Percentiles rank a stretch among this genome's conserved stretches.
Conservation (phyloP, 2,113 vertebrate genomes). For the Strix uralensis region DNA sequence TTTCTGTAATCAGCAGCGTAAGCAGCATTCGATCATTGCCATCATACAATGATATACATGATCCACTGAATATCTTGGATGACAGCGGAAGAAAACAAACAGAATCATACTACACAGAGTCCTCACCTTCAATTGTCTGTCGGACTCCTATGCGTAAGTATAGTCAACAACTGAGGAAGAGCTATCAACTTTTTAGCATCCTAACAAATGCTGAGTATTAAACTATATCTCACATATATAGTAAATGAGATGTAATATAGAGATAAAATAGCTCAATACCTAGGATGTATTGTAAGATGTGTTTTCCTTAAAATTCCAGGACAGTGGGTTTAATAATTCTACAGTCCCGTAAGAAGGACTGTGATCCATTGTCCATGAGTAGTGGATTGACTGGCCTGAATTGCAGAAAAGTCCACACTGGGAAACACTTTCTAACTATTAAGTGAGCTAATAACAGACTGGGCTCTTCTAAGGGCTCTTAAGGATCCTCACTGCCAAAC, state of each 20-base stretch:
- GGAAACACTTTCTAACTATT: not conserved
- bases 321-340: not conserved
- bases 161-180: not conserved
- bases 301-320: not conserved
- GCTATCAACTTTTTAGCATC: not conserved
- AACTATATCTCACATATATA: not conserved
- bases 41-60: conserved; percentile 86
- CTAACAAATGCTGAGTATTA: not conserved
- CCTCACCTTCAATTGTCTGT: conserved; percentile 73
- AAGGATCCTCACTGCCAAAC: not conserved
- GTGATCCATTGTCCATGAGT: not conserved
- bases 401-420: not conserved
- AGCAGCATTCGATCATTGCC: conserved; percentile 83
- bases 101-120: conserved; percentile 78
- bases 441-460: not conserved
- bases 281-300: not conserved
- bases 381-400: not conserved
- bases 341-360: not conserved
- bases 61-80: conserved; percentile 94
- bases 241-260: not conserved
- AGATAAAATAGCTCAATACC: not conserved
- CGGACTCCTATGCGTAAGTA: conserved; percentile 76
- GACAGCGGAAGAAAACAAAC: conserved; percentile 81
- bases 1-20: conserved; percentile 96
- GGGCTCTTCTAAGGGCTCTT: not conserved